A percentile compares a stretch with the other conserved stretches of the same genome.
phyloP scores from a whole-genome alignment of 1,140 invertebrate species.

The Zaprionus kolodkinae region DNA sequence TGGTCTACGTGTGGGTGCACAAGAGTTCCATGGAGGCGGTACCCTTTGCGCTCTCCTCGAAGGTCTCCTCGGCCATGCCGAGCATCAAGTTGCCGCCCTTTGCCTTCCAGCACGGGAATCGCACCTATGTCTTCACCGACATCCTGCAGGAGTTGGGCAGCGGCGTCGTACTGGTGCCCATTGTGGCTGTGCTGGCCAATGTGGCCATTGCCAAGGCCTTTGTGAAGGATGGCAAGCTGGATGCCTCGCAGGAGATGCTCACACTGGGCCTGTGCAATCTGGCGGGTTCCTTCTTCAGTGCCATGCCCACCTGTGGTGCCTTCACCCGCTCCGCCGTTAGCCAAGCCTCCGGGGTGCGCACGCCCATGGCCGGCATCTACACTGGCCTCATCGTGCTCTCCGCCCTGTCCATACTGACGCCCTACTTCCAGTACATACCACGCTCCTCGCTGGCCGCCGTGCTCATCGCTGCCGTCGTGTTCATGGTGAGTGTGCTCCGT shows the following conservation, averaged over 20 bases:
- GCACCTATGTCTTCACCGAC: slow-evolving; percentile 87
- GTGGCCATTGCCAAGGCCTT: slow-evolving; percentile 95
- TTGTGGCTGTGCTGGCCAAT: slow-evolving; percentile 93
- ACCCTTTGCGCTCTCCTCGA: slow-evolving; percentile 85
- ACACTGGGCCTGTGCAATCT: slow-evolving; percentile 90
- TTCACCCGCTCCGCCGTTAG: slow-evolving; percentile 92
- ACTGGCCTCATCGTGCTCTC: slow-evolving; percentile 86
- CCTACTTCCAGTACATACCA: slow-evolving; percentile 93
- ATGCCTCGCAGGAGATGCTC: slow-evolving; percentile 91
- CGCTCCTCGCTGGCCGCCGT: slow-evolving; percentile 91
- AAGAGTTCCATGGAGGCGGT: slow-evolving; percentile 72
- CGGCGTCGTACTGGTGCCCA: slow-evolving; percentile 89
- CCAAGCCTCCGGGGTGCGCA: slow-evolving; percentile 90
- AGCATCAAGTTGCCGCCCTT: slow-evolving; percentile 87
- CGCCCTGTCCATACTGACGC: slow-evolving; percentile 90
- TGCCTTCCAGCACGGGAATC: slow-evolving; percentile 86
- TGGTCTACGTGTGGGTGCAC: slow-evolving; percentile 86
- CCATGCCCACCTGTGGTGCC: slow-evolving; percentile 92
- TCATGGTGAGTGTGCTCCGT: slow-evolving; percentile 88
- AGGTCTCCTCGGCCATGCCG: slow-evolving; percentile 88
- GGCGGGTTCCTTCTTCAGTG: slow-evolving; percentile 89
- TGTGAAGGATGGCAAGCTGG: slow-evolving; percentile 86
- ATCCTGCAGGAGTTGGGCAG: slow-evolving; percentile 89
- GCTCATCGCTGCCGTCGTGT: slow-evolving; percentile 94
- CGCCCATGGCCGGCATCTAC: slow-evolving; percentile 90